Conservation (phyloP, 2,113 vertebrate species). For the Hippocampus comes region DNA sequence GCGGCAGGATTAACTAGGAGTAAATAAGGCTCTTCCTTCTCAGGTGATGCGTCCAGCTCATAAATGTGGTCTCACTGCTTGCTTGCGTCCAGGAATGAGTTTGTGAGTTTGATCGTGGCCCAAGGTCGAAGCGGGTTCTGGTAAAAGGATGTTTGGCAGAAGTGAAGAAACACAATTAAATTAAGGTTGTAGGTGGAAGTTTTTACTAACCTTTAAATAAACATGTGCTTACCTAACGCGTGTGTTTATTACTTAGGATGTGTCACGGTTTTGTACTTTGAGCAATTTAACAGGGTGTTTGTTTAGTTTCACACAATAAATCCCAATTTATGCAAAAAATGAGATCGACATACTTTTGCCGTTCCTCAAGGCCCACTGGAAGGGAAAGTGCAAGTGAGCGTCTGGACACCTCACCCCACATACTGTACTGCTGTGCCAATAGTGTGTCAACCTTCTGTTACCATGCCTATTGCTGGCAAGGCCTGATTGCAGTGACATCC, state of each 20-base stretch:
- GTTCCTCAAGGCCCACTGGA: background rate
- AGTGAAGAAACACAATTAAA: constrained; percentile 33
- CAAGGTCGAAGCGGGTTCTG: constrained; percentile 47
- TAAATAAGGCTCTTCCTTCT: constrained; percentile 52
- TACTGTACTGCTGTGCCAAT: no score
- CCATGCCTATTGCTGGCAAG: no score
- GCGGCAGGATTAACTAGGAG: constrained; percentile 41
- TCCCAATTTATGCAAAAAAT: background rate
- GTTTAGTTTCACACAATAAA: constrained; percentile 18
- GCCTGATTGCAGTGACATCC: no score
- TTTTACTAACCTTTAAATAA: constrained; percentile 41
- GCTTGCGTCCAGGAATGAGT: constrained; percentile 37
- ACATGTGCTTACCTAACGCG: constrained; percentile 6
- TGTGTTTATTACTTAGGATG: constrained; percentile 14
- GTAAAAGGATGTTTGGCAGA: constrained; percentile 63
- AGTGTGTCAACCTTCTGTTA: no score
- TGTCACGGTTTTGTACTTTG: constrained; percentile 18
- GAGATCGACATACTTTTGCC: background rate
- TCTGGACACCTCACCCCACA: no score
- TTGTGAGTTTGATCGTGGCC: constrained; percentile 38
- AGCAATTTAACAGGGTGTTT: constrained; percentile 15
- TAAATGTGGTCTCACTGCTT: constrained; percentile 32
- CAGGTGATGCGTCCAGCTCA: constrained; percentile 50
- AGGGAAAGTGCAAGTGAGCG: no score
- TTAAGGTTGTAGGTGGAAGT: constrained; percentile 50